Evolutionary conservation across 2,888 invertebrate genomes (phyloP).

Genomic region (Iphiclides podalirius): DNA sequence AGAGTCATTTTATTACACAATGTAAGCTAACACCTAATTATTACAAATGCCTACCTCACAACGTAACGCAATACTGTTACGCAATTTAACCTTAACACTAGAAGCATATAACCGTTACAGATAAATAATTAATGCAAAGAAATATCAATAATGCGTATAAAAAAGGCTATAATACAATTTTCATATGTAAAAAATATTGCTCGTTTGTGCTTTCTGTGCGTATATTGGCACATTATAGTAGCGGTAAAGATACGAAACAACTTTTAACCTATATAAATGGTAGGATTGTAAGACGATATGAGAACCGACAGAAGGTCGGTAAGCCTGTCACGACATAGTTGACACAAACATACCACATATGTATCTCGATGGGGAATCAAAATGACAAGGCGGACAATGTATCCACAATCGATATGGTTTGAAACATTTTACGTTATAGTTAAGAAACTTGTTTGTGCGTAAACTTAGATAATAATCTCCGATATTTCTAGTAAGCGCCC

Average conservation of each 20-base stretch:
- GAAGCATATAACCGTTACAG: background rate
- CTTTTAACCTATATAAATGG: too few relatives aligned
- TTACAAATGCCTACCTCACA: background rate
- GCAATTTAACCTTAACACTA: background rate
- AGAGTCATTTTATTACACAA: background rate
- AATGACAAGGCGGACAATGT: too few relatives aligned
- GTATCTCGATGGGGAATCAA: too few relatives aligned
- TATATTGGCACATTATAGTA: background rate
- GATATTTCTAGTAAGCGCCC: too few relatives aligned
- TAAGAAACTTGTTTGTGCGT: background rate
- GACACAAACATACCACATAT: too few relatives aligned
- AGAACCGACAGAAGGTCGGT: too few relatives aligned
- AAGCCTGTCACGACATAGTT: too few relatives aligned
- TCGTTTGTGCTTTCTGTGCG: background rate
- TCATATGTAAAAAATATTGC: background rate
- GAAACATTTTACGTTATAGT: too few relatives aligned
- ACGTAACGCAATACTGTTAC: constrained; percentile 3
- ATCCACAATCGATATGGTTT: too few relatives aligned
- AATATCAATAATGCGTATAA: background rate
- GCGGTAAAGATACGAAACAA: too few relatives aligned
- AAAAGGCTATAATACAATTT: background rate
- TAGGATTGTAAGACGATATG: too few relatives aligned
- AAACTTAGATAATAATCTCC: background rate
- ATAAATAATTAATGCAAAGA: background rate
- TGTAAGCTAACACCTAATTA: background rate